Evolutionary conservation across 2,888 invertebrate species (phyloP).

Genomic region (Malthinus seriepunctatus): DNA sequence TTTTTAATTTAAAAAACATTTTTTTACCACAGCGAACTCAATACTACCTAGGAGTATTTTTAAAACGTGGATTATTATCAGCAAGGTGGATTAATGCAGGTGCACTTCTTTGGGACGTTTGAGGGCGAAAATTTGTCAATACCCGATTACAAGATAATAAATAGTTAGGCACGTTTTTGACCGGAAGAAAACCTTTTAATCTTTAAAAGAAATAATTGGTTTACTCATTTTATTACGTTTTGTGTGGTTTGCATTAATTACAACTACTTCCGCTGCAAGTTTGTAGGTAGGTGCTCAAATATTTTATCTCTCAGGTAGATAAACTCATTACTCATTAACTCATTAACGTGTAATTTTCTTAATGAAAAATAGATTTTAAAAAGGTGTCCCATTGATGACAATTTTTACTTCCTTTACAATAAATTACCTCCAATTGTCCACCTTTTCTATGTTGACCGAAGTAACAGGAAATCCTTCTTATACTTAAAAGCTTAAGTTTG

Average conservation of each 20-base stretch:
- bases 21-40: too few relatives aligned
- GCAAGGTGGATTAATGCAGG: slow-evolving; percentile 24
- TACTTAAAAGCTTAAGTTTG: background rate
- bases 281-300: background rate
- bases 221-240: background rate
- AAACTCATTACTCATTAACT: too few relatives aligned
- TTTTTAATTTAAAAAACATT: too few relatives aligned
- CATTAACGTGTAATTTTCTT: too few relatives aligned
- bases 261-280: background rate
- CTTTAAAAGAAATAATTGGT: background rate
- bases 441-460: slow-evolving; percentile 3
- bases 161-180: slow-evolving; percentile 19
- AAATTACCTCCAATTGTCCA: slow-evolving; percentile 2
- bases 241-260: background rate
- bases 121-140: slow-evolving; percentile 7
- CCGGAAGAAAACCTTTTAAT: slow-evolving; percentile 5
- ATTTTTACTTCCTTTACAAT: slow-evolving; percentile 4
- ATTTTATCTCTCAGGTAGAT: too few relatives aligned
- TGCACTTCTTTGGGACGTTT: slow-evolving; percentile 14
- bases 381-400: background rate
- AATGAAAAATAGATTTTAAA: too few relatives aligned
- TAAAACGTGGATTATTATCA: background rate
- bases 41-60: too few relatives aligned
- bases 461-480: slow-evolving; percentile 4
- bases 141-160: slow-evolving; percentile 15